A percentile compares a stretch with the other conserved stretches of the same genome.
phyloP scores from a whole-genome alignment of 1,140 invertebrate genomes.

The Drosophila lowei region DNA sequence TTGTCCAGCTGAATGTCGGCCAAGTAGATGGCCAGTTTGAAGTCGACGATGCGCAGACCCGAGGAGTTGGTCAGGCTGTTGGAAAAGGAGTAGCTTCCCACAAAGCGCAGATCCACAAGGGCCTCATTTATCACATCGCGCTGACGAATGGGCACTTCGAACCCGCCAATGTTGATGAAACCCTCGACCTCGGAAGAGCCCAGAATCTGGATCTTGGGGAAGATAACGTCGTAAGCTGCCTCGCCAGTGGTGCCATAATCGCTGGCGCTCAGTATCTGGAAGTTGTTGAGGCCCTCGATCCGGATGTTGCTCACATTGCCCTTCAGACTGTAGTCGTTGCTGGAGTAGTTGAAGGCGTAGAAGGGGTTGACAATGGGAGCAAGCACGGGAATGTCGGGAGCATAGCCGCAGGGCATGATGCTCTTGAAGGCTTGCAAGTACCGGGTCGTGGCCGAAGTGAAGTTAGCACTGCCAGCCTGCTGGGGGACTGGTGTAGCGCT shows the following conservation, averaged over 20 bases:
- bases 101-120: slow-evolving; percentile 56
- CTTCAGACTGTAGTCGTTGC: slow-evolving; percentile 17
- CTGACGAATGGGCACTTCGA: slow-evolving; percentile 26
- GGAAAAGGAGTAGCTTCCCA: slow-evolving; percentile 53
- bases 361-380: slow-evolving; percentile 39
- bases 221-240: slow-evolving; percentile 53
- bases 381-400: slow-evolving; percentile 42
- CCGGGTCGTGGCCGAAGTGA: slow-evolving; percentile 32
- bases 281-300: slow-evolving; percentile 56
- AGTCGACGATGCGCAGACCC: slow-evolving; percentile 48
- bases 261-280: slow-evolving; percentile 40
- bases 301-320: slow-evolving; percentile 62
- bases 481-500: slow-evolving; percentile 28
- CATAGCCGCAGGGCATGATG: slow-evolving; percentile 63
- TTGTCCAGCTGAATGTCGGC: slow-evolving; percentile 47
- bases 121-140: slow-evolving; percentile 53
- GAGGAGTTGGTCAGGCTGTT: slow-evolving; percentile 28
- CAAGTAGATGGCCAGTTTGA: slow-evolving; percentile 52
- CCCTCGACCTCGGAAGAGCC: slow-evolving; percentile 52
- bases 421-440: slow-evolving; percentile 51
- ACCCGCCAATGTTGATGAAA: slow-evolving; percentile 39
- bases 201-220: slow-evolving; percentile 49
- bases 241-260: slow-evolving; percentile 40
- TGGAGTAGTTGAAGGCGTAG: slow-evolving; percentile 22
- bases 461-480: slow-evolving; percentile 29